Conservation (phyloP, 2,113 vertebrate species). For the Eolophus roseicapilla region DNA sequence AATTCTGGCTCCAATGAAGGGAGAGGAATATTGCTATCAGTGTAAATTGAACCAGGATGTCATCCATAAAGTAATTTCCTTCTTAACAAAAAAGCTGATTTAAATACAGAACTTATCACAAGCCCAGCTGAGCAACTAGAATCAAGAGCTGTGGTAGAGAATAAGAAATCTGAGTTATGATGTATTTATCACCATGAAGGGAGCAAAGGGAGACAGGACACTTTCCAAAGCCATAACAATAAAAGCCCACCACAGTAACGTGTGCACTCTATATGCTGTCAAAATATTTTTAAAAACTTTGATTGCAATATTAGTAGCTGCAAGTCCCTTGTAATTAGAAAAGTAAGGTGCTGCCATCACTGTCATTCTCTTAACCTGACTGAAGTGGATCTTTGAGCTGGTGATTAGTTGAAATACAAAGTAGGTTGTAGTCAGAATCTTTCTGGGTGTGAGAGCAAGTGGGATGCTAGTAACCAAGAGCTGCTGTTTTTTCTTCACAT, state of each 20-base stretch:
- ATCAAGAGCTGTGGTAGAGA: not conserved
- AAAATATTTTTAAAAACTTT: not conserved
- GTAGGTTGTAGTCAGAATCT: not conserved
- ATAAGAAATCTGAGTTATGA: not conserved
- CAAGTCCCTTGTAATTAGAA: not conserved
- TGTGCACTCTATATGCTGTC: not conserved
- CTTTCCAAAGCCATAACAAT: not conserved
- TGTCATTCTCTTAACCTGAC: not conserved
- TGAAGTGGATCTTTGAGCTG: not conserved
- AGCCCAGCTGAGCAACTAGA: not conserved
- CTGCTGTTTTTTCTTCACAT: not conserved
- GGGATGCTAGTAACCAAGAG: not conserved
- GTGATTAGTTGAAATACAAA: not conserved
- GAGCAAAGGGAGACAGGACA: not conserved
- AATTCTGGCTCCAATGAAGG: not conserved
- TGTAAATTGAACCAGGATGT: conserved; percentile 15
- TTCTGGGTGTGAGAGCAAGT: not conserved
- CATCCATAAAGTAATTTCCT: conserved; percentile 22
- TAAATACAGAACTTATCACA: not conserved
- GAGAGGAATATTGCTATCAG: not conserved
- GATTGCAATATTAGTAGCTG: not conserved
- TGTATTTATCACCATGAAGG: not conserved
- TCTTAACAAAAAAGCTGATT: not conserved
- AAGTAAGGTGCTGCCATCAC: not conserved
- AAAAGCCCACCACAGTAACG: not conserved